Evolutionary conservation across 2,797 vertebrate species (phyloP).

Genomic region (Malurus splendens): DNA sequence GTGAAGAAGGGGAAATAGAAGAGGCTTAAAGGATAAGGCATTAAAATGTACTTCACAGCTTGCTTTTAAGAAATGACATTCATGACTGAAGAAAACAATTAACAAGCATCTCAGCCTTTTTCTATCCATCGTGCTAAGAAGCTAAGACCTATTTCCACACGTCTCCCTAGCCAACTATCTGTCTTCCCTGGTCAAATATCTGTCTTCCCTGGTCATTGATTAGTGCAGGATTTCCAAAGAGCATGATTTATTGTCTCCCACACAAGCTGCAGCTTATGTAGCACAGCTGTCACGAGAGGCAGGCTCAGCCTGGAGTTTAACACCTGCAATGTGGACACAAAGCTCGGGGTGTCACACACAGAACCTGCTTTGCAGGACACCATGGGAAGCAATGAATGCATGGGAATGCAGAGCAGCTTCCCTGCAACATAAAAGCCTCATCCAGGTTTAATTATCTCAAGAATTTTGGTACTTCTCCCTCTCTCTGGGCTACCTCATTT

Average conservation of each 20-base stretch:
- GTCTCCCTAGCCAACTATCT: neutral
- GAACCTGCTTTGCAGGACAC: neutral
- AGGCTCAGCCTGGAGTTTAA: neutral
- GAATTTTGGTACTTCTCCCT: neutral
- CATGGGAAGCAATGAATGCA: neutral
- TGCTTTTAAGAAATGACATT: conserved; percentile 22
- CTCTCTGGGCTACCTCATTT: neutral
- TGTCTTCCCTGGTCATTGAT: neutral
- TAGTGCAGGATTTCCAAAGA: neutral
- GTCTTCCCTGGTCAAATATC: neutral
- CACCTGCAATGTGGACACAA: neutral
- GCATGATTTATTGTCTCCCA: neutral
- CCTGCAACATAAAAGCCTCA: neutral
- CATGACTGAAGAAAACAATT: conserved; percentile 11
- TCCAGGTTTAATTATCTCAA: neutral
- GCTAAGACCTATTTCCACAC: neutral
- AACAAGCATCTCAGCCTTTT: neutral
- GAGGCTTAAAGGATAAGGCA: neutral
- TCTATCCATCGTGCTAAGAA: neutral
- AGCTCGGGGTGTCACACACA: neutral
- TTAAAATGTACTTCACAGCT: neutral
- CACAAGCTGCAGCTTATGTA: neutral
- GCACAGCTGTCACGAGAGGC: fast-evolving
- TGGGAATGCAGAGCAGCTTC: neutral
- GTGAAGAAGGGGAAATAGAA: neutral